Percentiles rank a stretch among this genome's conserved stretches.
phyloP scores from a whole-genome alignment of 2,113 vertebrate species.

The Cyanoramphus novaezelandiae region DNA sequence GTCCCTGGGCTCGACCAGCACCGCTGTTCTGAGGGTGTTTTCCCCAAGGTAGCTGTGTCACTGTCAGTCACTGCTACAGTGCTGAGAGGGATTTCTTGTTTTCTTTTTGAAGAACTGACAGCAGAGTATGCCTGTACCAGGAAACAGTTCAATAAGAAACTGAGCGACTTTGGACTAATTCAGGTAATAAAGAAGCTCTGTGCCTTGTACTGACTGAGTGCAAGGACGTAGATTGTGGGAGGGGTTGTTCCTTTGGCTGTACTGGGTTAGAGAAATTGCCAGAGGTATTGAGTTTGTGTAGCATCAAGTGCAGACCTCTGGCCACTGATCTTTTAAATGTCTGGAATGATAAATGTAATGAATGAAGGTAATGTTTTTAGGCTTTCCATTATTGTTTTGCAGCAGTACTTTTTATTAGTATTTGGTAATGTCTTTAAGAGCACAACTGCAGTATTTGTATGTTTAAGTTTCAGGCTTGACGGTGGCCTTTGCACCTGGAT shows the following conservation, averaged over 20 bases:
- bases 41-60: neutral
- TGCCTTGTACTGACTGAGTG: neutral
- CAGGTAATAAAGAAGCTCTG: conserved; percentile 79
- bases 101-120: conserved; percentile 77
- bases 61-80: neutral
- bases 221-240: neutral
- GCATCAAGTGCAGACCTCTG: neutral
- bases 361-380: neutral
- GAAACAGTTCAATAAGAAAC: conserved; percentile 90
- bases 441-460: no score
- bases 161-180: conserved; percentile 94
- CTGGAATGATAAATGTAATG: neutral
- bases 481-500: neutral
- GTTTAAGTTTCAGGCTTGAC: neutral
- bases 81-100: neutral
- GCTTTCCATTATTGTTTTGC: neutral
- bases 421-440: neutral
- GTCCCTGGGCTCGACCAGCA: neutral
- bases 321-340: neutral
- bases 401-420: neutral
- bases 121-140: conserved; percentile 90
- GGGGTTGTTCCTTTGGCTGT: neutral
- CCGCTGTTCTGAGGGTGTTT: rapidly evolving
- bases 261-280: neutral
- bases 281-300: neutral